Evolutionary conservation across 2,113 vertebrate species (phyloP).

Genomic region (Anolis sagrei): DNA sequence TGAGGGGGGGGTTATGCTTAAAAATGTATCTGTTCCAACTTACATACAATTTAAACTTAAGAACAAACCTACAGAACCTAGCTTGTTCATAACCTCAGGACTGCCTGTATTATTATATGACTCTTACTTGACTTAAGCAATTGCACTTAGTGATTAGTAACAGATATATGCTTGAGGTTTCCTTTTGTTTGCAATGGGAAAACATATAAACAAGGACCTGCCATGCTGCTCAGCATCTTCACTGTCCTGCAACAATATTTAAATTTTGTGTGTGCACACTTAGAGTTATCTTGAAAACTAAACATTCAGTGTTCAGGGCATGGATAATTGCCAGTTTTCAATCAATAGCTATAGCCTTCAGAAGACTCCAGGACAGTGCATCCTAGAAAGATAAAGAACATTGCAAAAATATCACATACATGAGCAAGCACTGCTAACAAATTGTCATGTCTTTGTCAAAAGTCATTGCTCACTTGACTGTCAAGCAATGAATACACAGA

Average conservation of each 20-base stretch:
- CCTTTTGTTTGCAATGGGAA: slow-evolving; percentile 64
- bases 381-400: slow-evolving; percentile 10
- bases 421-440: slow-evolving; percentile 66
- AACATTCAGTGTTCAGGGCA: slow-evolving; percentile 46
- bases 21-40: not conserved
- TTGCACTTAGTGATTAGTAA: slow-evolving; percentile 56
- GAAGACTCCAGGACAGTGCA: slow-evolving; percentile 58
- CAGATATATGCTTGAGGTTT: slow-evolving; percentile 26
- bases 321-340: slow-evolving; percentile 62
- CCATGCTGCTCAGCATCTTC: slow-evolving; percentile 58
- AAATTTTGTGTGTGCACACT: not conserved
- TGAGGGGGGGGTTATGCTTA: too few species aligned
- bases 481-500: slow-evolving; percentile 63
- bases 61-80: slow-evolving; percentile 27
- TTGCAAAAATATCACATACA: slow-evolving; percentile 64
- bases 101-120: slow-evolving; percentile 33
- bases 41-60: slow-evolving; percentile 3
- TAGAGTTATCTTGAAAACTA: slow-evolving; percentile 40
- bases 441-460: slow-evolving; percentile 62
- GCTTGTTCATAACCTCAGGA: not conserved
- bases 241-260: slow-evolving; percentile 41
- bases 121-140: slow-evolving; percentile 51
- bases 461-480: slow-evolving; percentile 59
- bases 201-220: slow-evolving; percentile 39
- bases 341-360: slow-evolving; percentile 67